Percentiles rank a stretch among this genome's conserved stretches.
Evolutionary conservation across 35 echinoderm and acorn worm species (phyloP).

Genomic region (Holothuria glaberrima): DNA sequence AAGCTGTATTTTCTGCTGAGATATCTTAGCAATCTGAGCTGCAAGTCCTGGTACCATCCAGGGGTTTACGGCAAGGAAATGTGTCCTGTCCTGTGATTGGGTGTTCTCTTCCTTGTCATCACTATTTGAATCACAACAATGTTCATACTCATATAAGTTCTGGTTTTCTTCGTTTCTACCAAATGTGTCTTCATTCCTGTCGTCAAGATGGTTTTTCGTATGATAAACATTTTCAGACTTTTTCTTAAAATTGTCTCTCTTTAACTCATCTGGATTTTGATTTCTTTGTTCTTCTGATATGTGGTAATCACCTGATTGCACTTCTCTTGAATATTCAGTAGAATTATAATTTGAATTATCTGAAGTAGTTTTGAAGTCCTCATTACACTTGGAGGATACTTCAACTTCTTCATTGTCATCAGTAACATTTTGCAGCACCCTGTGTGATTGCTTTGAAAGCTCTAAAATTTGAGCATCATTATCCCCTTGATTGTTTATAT

Average conservation of each 20-base stretch:
- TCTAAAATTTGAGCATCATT: no score
- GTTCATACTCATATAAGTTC: neutral
- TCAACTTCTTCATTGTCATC: no score
- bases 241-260: neutral
- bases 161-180: neutral
- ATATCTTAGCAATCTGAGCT: constrained; percentile 46
- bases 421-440: no score
- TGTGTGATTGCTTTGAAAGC: no score
- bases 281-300: no score
- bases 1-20: neutral
- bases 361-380: no score
- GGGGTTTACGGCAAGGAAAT: constrained; percentile 3
- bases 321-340: no score
- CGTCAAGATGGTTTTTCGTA: neutral
- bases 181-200: neutral
- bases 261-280: neutral
- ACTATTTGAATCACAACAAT: neutral
- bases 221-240: neutral
- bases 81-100: neutral
- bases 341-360: no score
- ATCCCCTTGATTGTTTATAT: no score
- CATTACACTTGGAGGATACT: no score
- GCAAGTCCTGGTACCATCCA: constrained; percentile 49
- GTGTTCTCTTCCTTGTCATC: neutral
- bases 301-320: no score